phyloP scores from a whole-genome alignment of 2,113 vertebrate genomes.

The Pantherophis guttatus region DNA sequence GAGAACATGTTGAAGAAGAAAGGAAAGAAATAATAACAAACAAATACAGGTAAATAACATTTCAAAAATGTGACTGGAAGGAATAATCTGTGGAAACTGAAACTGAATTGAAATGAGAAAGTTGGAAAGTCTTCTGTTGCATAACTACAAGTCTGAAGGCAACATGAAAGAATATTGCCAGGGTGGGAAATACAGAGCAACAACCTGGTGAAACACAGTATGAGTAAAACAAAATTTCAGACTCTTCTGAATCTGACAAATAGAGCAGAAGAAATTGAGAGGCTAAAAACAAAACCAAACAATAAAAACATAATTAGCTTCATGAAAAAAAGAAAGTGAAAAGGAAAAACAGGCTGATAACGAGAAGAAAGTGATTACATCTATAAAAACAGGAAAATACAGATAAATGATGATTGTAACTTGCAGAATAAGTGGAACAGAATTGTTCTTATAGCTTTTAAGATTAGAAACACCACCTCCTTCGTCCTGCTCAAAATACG shows the following conservation, averaged over 20 bases:
- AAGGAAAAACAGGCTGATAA: background rate
- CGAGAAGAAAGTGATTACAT: too few relatives aligned
- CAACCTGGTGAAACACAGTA: background rate
- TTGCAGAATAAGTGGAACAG: background rate
- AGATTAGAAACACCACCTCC: background rate
- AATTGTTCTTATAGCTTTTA: background rate
- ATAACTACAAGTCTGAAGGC: background rate
- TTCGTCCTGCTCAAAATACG: background rate
- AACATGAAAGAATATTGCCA: background rate
- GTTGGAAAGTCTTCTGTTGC: background rate
- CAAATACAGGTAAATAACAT: background rate
- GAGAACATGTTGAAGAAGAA: background rate
- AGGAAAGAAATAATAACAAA: background rate
- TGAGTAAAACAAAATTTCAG: background rate
- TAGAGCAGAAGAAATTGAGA: background rate
- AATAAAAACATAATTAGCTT: background rate
- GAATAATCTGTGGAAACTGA: background rate
- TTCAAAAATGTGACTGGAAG: background rate
- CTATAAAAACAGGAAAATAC: background rate
- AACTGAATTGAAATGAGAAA: background rate
- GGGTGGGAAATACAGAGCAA: background rate
- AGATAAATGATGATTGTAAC: background rate
- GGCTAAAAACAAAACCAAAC: background rate
- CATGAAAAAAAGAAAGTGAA: background rate
- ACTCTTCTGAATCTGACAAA: background rate